These are phyloP conservation scores for Microcebus griseorufus DNA, from an alignment of 2,113 vertebrate species.

Conservation along the genomic window DNA sequence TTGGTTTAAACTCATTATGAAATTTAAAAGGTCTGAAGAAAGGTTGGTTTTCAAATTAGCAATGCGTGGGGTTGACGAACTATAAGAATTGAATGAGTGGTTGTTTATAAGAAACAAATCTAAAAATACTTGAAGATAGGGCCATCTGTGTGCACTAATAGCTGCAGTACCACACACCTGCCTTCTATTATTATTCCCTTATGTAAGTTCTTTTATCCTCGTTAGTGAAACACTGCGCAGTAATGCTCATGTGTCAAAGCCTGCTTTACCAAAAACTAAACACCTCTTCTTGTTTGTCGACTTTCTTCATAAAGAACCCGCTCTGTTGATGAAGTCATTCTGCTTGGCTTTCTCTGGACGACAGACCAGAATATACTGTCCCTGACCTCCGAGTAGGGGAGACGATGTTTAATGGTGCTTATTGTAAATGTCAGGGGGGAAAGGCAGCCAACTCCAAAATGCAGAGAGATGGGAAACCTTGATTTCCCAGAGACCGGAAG, in stretches of 20 bases:
- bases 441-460: neutral
- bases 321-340: neutral
- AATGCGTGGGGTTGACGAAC: neutral
- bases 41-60: neutral
- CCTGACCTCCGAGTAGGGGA: neutral
- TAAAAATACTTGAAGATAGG: neutral
- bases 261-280: neutral
- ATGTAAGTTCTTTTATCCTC: neutral
- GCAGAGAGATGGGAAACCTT: conserved; percentile 31
- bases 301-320: neutral
- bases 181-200: neutral
- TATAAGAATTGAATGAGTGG: neutral
- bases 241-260: neutral
- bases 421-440: conserved; percentile 50
- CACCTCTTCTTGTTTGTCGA: neutral
- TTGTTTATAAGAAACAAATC: neutral
- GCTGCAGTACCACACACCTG: neutral
- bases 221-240: neutral
- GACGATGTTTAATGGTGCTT: neutral
- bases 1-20: neutral
- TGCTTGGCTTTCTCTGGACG: neutral
- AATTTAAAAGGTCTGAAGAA: neutral
- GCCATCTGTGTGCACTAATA: accelerated
- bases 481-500: conserved; percentile 43
- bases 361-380: neutral